A percentile compares a stretch with the other conserved stretches of the same genome.
phyloP scores from a whole-genome alignment of 2,113 vertebrate species.

The Grammomys surdaster region DNA sequence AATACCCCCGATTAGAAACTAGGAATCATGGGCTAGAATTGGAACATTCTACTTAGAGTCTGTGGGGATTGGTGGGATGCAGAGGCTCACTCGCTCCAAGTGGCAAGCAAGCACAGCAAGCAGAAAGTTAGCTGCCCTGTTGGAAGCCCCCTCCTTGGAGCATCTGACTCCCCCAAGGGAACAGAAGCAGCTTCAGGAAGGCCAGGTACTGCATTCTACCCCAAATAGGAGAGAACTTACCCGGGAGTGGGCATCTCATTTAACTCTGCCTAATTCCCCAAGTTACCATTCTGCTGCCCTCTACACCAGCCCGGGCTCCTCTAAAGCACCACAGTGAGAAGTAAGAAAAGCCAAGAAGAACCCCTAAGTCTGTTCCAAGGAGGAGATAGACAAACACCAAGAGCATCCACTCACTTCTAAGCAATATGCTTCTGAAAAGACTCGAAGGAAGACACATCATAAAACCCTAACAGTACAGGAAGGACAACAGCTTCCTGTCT shows the following conservation, averaged over 20 bases:
- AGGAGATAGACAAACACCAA: not conserved
- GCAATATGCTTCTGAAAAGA: not conserved
- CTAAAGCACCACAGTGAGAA: not conserved
- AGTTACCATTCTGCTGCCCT: not conserved
- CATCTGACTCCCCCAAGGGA: not conserved
- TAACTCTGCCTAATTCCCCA: not conserved
- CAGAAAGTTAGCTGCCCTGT: not conserved
- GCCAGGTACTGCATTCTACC: not conserved
- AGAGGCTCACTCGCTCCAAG: not conserved
- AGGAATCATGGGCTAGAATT: slow-evolving; percentile 1
- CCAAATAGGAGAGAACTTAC: not conserved
- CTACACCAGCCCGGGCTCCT: not conserved
- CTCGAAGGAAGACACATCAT: not conserved
- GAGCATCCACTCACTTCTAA: not conserved
- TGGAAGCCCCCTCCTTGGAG: not conserved
- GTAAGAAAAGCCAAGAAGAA: not conserved
- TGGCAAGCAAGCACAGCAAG: not conserved
- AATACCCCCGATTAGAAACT: slow-evolving; percentile 31
- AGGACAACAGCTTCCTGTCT: not conserved
- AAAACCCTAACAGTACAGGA: not conserved
- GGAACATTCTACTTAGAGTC: slow-evolving; percentile 16
- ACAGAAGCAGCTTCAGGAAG: not conserved
- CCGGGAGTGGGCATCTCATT: not conserved
- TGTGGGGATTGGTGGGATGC: not conserved
- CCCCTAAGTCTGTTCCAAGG: not conserved